Evolutionary conservation across 2,888 invertebrate species (phyloP), one percentile per base, ranked within the genome.

Genomic region (Xanthia icteritia): DNA sequence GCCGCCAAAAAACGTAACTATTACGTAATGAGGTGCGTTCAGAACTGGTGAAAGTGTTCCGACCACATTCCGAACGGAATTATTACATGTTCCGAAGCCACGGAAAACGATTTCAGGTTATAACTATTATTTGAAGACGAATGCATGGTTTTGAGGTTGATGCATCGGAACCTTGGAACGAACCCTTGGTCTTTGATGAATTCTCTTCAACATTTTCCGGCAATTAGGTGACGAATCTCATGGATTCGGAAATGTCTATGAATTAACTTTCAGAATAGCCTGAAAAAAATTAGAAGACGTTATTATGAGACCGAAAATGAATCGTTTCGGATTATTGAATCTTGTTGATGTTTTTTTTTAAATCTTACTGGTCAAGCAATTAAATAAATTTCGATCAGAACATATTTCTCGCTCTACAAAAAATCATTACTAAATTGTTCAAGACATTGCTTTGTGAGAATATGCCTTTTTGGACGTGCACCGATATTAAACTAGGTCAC

Each of bases 21-120:
- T 87, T 89, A 86, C 82, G 67, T 87, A 89, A 89, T 74, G 56
- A 78, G 79, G 83, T 78, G 78, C 85, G 85, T 90, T 90, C 89
- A 78, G 89, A 89, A 89, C 86, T 76, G 85, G 94, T 92, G 94
- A 94, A 94, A 94, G 94, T 94, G 91, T 83, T 84, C 90, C 86
- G 86, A 85, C 91, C 77, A 91, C 94, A 94, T 94, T 94, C 94
- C 92, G 81, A 81, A 83, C 69, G 66, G 73, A 86, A 81, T 81
- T 74, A 73, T 74, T 81, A 88, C 87, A 79, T 80, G 86, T 87
- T 86, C 68, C 60, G 79, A 84, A 86, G 75, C 31, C 63, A 70
- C 76, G 76, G 66, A 73, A 85, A 85, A 79, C 65, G 36, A 79
- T 77, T 82, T 73, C 61, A 72, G 70, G 27, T 81, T 81, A 79